Conservation (phyloP, 2,113 vertebrate genomes). For the Etheostoma spectabile region DNA sequence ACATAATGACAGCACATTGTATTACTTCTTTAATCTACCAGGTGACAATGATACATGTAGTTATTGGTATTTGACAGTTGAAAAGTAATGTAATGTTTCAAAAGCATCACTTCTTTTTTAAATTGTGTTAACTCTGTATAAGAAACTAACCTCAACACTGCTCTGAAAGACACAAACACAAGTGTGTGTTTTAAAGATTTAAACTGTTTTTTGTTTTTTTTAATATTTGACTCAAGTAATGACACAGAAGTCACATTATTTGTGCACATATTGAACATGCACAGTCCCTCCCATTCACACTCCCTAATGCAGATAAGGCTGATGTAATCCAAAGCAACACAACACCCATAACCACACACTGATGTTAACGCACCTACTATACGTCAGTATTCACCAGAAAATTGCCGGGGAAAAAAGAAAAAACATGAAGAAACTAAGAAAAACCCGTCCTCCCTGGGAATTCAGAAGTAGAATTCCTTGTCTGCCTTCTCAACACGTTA, state of each 20-base stretch:
- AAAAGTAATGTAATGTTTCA: neutral
- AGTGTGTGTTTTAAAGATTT: constrained; percentile 3
- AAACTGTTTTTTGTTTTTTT: constrained; percentile 4
- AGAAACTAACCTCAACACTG: neutral
- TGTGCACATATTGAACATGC: constrained; percentile 58
- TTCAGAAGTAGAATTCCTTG: constrained; percentile 74
- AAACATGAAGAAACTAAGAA: constrained; percentile 18
- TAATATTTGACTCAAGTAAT: constrained; percentile 15
- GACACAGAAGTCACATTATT: constrained; percentile 47
- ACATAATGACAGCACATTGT: neutral
- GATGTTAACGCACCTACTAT: constrained; percentile 71
- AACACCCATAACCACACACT: constrained; percentile 66
- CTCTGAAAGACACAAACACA: neutral
- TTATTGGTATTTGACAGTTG: neutral
- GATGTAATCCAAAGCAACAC: constrained; percentile 79
- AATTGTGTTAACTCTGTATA: neutral
- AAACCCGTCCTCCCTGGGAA: constrained; percentile 50
- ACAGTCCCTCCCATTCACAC: constrained; percentile 27
- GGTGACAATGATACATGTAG: neutral
- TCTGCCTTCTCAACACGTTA: constrained; percentile 77
- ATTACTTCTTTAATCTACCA: neutral
- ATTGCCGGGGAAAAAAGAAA: constrained; percentile 35
- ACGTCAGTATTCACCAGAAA: constrained; percentile 78
- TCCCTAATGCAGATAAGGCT: constrained; percentile 65
- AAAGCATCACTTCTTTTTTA: too few relatives aligned